phyloP scores from a whole-genome alignment of 2,113 vertebrate species.

The Corvus cornix region DNA sequence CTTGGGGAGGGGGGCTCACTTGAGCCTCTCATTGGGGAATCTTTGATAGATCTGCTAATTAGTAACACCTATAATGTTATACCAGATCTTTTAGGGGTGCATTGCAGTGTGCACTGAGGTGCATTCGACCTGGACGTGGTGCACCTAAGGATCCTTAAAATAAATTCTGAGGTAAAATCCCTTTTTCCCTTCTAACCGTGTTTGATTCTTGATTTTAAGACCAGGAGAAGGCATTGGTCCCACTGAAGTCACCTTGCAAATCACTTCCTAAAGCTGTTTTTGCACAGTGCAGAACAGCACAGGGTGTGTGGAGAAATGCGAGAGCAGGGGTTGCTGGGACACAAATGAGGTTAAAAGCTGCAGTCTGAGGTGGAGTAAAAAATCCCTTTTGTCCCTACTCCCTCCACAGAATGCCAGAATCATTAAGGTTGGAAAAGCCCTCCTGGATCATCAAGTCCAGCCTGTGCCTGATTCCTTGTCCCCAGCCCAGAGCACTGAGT shows the following conservation, averaged over 20 bases:
- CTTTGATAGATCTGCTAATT: too few species aligned
- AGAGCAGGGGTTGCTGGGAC: neutral
- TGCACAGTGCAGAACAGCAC: rapidly evolving
- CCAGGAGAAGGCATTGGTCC: neutral
- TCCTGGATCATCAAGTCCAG: rapidly evolving
- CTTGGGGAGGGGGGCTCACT: too few species aligned
- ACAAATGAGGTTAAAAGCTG: neutral
- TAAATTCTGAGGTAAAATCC: too few species aligned
- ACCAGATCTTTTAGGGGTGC: too few species aligned
- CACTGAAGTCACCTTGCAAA: neutral
- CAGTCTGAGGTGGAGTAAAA: neutral
- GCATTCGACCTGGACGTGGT: too few species aligned
- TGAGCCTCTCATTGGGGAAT: too few species aligned
- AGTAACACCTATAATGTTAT: too few species aligned
- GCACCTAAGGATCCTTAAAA: too few species aligned
- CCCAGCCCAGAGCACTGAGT: neutral
- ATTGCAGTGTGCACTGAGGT: too few species aligned
- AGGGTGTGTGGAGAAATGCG: neutral
- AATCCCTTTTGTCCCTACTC: neutral
- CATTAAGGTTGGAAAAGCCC: neutral
- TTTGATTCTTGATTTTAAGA: too few species aligned
- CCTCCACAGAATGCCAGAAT: neutral
- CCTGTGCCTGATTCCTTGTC: neutral
- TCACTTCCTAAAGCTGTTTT: neutral
- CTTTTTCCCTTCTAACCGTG: too few species aligned